These are phyloP conservation scores for Malacosoma neustria DNA, from an alignment of 2,888 invertebrate species.

Conservation along the genomic window DNA sequence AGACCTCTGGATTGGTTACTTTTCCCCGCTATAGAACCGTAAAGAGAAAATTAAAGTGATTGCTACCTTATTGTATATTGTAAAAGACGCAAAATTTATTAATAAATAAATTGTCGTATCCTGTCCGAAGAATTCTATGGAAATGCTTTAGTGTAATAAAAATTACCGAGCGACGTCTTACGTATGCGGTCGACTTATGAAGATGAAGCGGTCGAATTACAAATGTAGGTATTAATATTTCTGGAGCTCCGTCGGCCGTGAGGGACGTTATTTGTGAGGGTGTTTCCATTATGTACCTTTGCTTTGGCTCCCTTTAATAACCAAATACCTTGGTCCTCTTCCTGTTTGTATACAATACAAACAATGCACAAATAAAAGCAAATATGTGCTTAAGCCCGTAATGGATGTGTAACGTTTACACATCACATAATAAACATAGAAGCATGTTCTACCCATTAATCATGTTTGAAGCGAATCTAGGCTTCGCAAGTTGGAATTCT, in stretches of 20 bases:
- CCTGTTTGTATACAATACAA: background rate
- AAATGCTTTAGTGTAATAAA: conserved; percentile 33
- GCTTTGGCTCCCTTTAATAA: conserved; percentile 15
- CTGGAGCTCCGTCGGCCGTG: conserved; percentile 21
- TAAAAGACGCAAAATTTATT: too few relatives aligned
- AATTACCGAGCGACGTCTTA: conserved; percentile 46
- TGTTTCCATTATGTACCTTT: conserved; percentile 19
- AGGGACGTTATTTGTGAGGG: conserved; percentile 10
- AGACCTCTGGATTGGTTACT: too few relatives aligned
- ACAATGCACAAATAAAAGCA: too few relatives aligned
- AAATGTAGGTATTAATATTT: conserved; percentile 43
- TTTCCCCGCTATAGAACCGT: too few relatives aligned
- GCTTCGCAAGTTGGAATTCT: too few relatives aligned
- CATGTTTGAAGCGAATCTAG: too few relatives aligned
- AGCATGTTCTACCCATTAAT: too few relatives aligned
- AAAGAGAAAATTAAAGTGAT: too few relatives aligned
- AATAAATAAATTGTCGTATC: conserved; percentile 59
- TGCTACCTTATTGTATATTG: too few relatives aligned
- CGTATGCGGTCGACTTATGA: conserved; percentile 39
- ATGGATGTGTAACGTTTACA: background rate
- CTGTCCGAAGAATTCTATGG: conserved; percentile 51
- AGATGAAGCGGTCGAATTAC: conserved; percentile 45
- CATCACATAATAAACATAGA: too few relatives aligned
- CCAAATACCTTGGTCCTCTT: background rate
- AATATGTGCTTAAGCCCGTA: background rate